These are phyloP conservation scores for Pyxicephalus adspersus DNA, from an alignment of 2,113 vertebrate genomes.

Conservation along the genomic window DNA sequence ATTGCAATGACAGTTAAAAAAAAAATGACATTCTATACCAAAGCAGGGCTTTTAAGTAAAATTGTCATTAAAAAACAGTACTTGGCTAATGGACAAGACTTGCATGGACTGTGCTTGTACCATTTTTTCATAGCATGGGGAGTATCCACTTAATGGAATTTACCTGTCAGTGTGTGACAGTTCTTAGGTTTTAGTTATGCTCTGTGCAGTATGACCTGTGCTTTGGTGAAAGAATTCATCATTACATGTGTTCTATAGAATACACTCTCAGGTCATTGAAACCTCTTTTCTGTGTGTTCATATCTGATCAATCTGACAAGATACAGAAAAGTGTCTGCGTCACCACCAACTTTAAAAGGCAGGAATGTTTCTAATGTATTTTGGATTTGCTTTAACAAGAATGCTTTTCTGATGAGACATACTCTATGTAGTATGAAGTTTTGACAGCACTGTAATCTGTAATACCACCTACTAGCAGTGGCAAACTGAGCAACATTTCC, in stretches of 20 bases:
- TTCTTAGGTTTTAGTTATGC: not conserved
- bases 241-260: conserved; percentile 1
- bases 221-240: conserved; percentile 47
- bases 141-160: not conserved
- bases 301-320: conserved; percentile 43
- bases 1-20: too few species aligned
- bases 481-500: too few species aligned
- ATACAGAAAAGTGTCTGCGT: conserved; percentile 4
- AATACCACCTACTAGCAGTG: not conserved
- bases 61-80: too few species aligned
- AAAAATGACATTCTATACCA: too few species aligned
- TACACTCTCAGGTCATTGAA: conserved; percentile 10
- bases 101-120: too few species aligned
- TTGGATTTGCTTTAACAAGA: conserved; percentile 4
- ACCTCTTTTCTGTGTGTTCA: conserved; percentile 5
- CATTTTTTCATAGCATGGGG: not conserved
- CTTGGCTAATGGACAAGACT: too few species aligned
- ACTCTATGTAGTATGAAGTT: not conserved
- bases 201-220: not conserved
- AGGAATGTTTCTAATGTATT: conserved; percentile 32
- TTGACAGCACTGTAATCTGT: not conserved
- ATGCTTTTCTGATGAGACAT: conserved; percentile 22
- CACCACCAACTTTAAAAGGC: conserved; percentile 7
- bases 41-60: too few species aligned
- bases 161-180: conserved; percentile 4